Percentiles rank a stretch among this genome's conserved stretches.
Evolutionary conservation across 1,140 invertebrate genomes (phyloP).

Genomic region (Drosophila pseudoobscura): DNA sequence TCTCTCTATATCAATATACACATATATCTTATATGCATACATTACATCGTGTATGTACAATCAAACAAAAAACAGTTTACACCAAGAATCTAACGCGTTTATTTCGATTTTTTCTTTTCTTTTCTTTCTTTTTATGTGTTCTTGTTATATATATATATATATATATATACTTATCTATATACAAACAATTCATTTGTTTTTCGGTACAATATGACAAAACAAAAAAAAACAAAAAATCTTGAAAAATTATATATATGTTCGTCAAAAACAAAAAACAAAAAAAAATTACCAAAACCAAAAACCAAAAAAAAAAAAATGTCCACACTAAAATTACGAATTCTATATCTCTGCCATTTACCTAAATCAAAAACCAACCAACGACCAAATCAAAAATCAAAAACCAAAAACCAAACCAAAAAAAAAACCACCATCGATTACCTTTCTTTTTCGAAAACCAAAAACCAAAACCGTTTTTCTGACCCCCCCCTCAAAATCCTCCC

Average conservation of each 20-base stretch:
- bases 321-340: conserved; percentile 53
- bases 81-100: conserved; percentile 83
- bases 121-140: conserved; percentile 83
- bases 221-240: conserved; percentile 54
- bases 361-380: conserved; percentile 56
- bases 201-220: conserved; percentile 70
- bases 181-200: conserved; percentile 76
- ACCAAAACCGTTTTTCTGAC: conserved; percentile 48
- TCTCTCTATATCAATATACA: conserved; percentile 58
- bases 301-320: conserved; percentile 40
- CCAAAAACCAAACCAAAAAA: conserved; percentile 57
- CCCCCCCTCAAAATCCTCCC: conserved; percentile 10
- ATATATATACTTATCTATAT: conserved; percentile 58
- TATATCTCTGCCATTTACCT: conserved; percentile 50
- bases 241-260: conserved; percentile 84
- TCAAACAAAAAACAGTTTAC: conserved; percentile 54
- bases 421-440: conserved; percentile 54
- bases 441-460: conserved; percentile 66
- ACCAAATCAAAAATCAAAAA: conserved; percentile 43
- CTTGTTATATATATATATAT: conserved; percentile 59
- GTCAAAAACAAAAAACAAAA: conserved; percentile 71
- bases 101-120: conserved; percentile 83
- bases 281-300: conserved; percentile 48
- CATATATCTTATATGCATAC: conserved; percentile 57
- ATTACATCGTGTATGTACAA: conserved; percentile 68